These are phyloP conservation scores for Acrocephalus kingi DNA, from an alignment of 2,113 vertebrate species.

Conservation along the genomic window DNA sequence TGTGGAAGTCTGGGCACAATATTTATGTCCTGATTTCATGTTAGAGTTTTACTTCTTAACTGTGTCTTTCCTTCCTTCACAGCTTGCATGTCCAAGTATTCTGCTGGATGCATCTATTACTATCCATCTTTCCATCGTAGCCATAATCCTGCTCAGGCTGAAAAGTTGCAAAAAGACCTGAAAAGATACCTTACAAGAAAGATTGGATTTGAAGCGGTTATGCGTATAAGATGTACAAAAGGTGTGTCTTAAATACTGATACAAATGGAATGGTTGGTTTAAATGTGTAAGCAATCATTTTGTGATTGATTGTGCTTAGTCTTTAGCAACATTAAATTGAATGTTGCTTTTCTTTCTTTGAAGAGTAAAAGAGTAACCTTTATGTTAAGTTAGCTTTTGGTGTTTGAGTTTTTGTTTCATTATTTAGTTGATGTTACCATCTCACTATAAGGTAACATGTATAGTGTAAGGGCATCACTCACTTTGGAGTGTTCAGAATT, in stretches of 20 bases:
- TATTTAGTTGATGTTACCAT: not conserved
- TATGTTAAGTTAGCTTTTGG: not conserved
- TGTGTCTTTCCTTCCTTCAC: not conserved
- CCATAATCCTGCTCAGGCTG: conserved; percentile 88
- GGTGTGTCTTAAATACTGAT: conserved; percentile 69
- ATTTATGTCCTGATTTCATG: not conserved
- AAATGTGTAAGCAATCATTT: not conserved
- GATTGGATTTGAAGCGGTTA: conserved; percentile 98
- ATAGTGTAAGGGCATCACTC: not conserved
- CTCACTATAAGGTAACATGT: not conserved
- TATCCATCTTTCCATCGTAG: conserved; percentile 91
- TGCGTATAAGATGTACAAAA: conserved; percentile 99
- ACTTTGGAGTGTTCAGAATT: not conserved
- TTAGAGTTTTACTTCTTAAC: not conserved
- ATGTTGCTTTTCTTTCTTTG: not conserved
- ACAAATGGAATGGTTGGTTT: fast-evolving
- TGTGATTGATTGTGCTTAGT: not conserved
- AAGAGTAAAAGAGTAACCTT: not conserved
- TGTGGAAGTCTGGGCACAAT: not conserved
- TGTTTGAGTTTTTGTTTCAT: not conserved
- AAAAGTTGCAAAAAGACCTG: conserved; percentile 91
- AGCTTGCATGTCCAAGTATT: conserved; percentile 96
- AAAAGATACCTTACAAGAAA: conserved; percentile 94
- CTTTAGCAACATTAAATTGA: not conserved
- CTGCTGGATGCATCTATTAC: conserved; percentile 93